Evolutionary conservation across 2,888 invertebrate species (phyloP).

Genomic region (Galeopsomyia nigrocyanea): DNA sequence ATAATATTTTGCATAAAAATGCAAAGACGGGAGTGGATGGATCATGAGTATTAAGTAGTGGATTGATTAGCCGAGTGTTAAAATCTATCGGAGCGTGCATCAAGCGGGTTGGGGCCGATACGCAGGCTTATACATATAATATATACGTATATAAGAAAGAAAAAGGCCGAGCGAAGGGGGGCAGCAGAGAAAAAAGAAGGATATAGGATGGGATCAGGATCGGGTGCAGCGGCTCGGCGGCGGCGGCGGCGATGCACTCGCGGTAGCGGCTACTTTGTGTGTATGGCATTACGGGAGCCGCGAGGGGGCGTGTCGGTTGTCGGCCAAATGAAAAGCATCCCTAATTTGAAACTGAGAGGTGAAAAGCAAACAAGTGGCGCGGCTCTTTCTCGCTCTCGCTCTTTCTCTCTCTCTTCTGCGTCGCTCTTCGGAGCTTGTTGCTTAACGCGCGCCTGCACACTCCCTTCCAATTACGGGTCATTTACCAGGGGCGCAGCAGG

Average conservation of each 20-base stretch:
- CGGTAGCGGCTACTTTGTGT: constrained; percentile 49
- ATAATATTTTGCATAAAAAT: no score
- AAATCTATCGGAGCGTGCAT: no score
- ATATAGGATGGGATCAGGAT: not conserved
- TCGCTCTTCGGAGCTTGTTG: constrained; percentile 7
- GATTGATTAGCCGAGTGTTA: no score
- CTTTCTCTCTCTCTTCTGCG: constrained; percentile 18
- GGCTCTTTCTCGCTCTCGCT: constrained; percentile 31
- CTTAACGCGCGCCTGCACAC: constrained; percentile 35
- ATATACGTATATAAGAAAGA: no score
- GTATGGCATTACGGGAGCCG: constrained; percentile 63
- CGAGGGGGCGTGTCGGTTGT: constrained; percentile 65
- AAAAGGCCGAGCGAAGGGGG: no score
- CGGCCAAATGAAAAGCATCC: constrained; percentile 68
- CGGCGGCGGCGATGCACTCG: not conserved
- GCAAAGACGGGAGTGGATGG: no score
- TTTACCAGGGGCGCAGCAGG: constrained; percentile 51
- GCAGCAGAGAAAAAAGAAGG: not conserved
- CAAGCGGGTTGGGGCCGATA: no score
- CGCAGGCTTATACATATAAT: no score
- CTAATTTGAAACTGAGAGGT: constrained; percentile 67
- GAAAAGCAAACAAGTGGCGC: constrained; percentile 64
- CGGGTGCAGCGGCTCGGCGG: not conserved
- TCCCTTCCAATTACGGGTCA: constrained; percentile 47
- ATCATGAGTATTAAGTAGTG: no score